Evolutionary conservation across 2,888 invertebrate species (phyloP).

Genomic region (Carterocephalus palaemon): DNA sequence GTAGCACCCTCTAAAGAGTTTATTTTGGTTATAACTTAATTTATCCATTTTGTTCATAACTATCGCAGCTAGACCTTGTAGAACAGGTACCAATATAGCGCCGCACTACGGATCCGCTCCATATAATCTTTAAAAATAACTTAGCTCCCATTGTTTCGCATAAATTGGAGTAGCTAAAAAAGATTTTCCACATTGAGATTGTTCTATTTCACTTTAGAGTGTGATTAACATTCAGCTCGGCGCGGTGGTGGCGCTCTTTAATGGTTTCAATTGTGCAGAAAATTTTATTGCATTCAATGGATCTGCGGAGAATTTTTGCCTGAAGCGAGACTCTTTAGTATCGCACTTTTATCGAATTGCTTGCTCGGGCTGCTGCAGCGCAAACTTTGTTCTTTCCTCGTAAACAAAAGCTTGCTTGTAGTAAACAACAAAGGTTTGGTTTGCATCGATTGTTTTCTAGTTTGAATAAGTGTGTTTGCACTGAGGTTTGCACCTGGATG

Average conservation of each 20-base stretch:
- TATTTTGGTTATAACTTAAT: too few relatives aligned
- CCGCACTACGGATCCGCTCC: too few relatives aligned
- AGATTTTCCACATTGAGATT: slow-evolving; percentile 61
- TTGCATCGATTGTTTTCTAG: too few relatives aligned
- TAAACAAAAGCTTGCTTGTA: not conserved
- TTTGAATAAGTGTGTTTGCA: too few relatives aligned
- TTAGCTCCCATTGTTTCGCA: slow-evolving; percentile 45
- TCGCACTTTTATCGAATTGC: slow-evolving; percentile 54
- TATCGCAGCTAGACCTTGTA: too few relatives aligned
- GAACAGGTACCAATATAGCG: too few relatives aligned
- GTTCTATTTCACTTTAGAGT: slow-evolving; percentile 69
- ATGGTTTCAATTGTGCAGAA: slow-evolving; percentile 76
- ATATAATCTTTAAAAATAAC: slow-evolving; percentile 11
- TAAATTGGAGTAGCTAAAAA: slow-evolving; percentile 51
- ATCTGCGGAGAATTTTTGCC: slow-evolving; percentile 54
- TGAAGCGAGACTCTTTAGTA: slow-evolving; percentile 48
- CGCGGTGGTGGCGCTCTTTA: slow-evolving; percentile 58
- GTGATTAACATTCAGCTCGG: slow-evolving; percentile 69
- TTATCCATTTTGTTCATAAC: too few relatives aligned
- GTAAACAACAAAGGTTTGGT: slow-evolving; percentile 1
- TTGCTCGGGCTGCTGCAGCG: slow-evolving; percentile 15
- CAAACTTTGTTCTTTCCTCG: slow-evolving; percentile 1
- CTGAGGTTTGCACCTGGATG: too few relatives aligned
- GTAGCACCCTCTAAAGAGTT: too few relatives aligned
- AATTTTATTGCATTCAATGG: slow-evolving; percentile 75